A percentile compares a stretch with the other conserved stretches of the same genome.
Evolutionary conservation across 2,113 vertebrate genomes (phyloP).

Genomic region (Probosciger aterrimus): DNA sequence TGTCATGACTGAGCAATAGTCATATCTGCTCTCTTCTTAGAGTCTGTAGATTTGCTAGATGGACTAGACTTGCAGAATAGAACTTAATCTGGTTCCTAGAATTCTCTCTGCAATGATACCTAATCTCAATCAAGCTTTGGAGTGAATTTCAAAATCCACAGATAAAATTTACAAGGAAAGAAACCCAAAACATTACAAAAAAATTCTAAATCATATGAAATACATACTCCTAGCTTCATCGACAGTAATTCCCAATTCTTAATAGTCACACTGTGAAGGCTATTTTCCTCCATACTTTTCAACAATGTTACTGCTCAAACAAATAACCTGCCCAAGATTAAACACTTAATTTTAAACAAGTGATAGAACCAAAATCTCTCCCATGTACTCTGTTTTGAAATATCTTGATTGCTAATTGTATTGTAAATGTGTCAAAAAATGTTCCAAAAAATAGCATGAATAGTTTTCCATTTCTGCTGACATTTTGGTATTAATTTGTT

Average conservation of each 20-base stretch:
- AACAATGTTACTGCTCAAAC: background rate
- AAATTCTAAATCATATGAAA: background rate
- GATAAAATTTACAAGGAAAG: background rate
- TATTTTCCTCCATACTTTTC: background rate
- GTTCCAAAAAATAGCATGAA: fast-evolving
- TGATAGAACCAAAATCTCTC: background rate
- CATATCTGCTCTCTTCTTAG: background rate
- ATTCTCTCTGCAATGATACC: background rate
- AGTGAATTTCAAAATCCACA: background rate
- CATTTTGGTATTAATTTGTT: background rate
- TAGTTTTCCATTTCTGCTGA: background rate
- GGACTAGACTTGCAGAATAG: background rate
- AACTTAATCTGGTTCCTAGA: background rate
- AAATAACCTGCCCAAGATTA: fast-evolving
- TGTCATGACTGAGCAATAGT: background rate
- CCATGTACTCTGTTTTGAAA: background rate
- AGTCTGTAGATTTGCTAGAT: background rate
- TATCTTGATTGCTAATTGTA: background rate
- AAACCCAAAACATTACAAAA: fast-evolving
- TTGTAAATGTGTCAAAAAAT: background rate
- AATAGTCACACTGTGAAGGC: background rate
- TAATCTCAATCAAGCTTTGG: background rate
- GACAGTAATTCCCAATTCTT: background rate
- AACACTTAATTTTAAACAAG: background rate
- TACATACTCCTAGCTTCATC: fast-evolving